Evolutionary conservation across 2,797 vertebrate species (phyloP).

Genomic region (Malurus leucopterus): DNA sequence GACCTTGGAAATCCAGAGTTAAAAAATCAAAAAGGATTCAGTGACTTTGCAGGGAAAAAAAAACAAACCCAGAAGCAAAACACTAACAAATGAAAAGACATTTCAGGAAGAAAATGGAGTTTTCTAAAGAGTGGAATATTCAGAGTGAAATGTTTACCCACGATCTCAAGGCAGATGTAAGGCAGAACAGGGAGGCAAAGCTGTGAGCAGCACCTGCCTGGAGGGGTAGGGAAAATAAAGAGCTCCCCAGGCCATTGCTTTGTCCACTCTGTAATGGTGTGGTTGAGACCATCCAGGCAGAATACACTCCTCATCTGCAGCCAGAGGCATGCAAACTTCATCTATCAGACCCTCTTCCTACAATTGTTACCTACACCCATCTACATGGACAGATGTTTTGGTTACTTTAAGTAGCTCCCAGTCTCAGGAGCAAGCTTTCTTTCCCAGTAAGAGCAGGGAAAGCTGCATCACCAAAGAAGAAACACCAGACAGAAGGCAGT

Average conservation of each 20-base stretch:
- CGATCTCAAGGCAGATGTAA: neutral
- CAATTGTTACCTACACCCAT: neutral
- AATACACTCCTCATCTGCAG: neutral
- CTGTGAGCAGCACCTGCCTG: neutral
- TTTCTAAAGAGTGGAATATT: neutral
- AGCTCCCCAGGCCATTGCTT: neutral
- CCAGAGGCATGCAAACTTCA: neutral
- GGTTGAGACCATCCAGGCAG: neutral
- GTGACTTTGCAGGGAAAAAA: neutral
- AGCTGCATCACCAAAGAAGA: neutral
- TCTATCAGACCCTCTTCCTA: neutral
- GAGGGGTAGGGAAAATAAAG: neutral
- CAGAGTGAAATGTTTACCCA: neutral
- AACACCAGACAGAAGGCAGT: neutral
- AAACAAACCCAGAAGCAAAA: neutral
- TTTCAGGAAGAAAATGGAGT: neutral
- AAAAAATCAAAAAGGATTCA: neutral
- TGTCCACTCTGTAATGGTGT: neutral
- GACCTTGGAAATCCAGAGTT: neutral
- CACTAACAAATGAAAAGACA: neutral
- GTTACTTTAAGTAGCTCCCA: neutral
- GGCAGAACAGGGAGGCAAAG: neutral
- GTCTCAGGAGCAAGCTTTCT: neutral
- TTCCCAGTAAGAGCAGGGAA: neutral
- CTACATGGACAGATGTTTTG: neutral